Base-by-base conservation (phyloP, 2,113 vertebrate species). In the Pelecanus crispus region DNA sequence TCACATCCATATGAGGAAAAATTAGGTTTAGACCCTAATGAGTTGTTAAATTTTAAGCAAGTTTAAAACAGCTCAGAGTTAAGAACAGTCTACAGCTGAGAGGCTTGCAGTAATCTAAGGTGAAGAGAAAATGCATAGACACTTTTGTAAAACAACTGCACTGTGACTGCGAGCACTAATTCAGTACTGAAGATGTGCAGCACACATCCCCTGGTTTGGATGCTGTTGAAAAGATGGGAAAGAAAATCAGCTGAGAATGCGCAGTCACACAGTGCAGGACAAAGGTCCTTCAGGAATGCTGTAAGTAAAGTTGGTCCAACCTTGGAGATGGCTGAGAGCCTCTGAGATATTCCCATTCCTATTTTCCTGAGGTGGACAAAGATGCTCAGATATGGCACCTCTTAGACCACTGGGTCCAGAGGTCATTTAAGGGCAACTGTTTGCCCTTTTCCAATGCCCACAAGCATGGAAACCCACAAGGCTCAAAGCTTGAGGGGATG, bases 1-100 rank as follows among this genome's bases (percentile, higher is more conserved):
- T 87, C 86, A 81, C 49, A 75, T n/a, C 70, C 5, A 0, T 49
- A 79, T 85, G 36, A 72, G 49, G 70, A 92, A 81, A 94, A 94
- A 91, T 40, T 17, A 61, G 59, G 24, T 84, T 94, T 81, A 81
- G 40, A 53, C 17, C 19, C 38, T 73, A 75, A 32, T 18, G 29
- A 84, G 29, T 19, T 73, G 67, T 72, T 77, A 61, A 59, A 47
- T 92, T 94, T 90, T 80, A 73, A 80, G 26, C 16, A 53, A 81
- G 34, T 86, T 94, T 79, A 63, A 91, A 90, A 79, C 7, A 34
- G 38, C 52, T 86, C 55, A 79, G 36, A 58, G 44, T 68, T 92
- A 71, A 74, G 47, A 84, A 50, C 22, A 56, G 22, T 44, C 42
- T 77, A 40, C 47, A 93, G 28, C 13, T 21, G 36, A 73, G 22